Base-by-base conservation (phyloP, 2,797 vertebrate genomes). In the Anas georgica region DNA sequence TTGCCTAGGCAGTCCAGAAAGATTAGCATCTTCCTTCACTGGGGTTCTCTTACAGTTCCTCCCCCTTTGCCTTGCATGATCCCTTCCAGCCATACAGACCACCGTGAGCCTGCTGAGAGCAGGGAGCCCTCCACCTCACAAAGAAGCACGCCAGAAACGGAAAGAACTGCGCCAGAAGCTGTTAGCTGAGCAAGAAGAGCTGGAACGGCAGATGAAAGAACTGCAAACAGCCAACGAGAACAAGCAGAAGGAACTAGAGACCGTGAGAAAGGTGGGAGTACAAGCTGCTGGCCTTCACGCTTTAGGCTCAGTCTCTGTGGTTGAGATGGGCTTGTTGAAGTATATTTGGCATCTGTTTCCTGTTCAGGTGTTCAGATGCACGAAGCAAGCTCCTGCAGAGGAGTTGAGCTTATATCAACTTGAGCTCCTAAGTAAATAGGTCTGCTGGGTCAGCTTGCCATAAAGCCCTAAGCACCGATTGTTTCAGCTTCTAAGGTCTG, bases 211-310 rank as follows among this genome's bases (percentile, higher is more conserved):
- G 96, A 99, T 99, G 99, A 99, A 97, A 69, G 99, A 99, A 52
- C 98, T 99, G 80, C 99, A 99, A 95, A 95, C 92, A 0, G 98
- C 99, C 83, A 99, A 99, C 0, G 99, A 99, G 95, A 98, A 97
- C 95, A 99, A 99, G 80, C 99, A 99, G 94, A 97, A 95, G 23
- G 99, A 99, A 20, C 98, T 99, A 97, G 99, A 99, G 97, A 97
- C 98, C 1, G 98, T 99, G 98, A 97, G 98, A 88, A 99, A 98
- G 99, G 99, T 99, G 90, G 59, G 97, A 29, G 3, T 7, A 26
- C 8, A 31, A 48, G 22, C 8, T n/a, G 67, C 55, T 23, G 1
- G 0, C 17, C 18, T 59, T 45, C 10, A 35, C 8, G 41, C 56
- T 83, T 66, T 5, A 5, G 46, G 28, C 39, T 68, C 35, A 1